Percentiles rank a stretch among this genome's conserved stretches.
Evolutionary conservation across 2,113 vertebrate species (phyloP).

Genomic region (Dicentrarchus labrax): DNA sequence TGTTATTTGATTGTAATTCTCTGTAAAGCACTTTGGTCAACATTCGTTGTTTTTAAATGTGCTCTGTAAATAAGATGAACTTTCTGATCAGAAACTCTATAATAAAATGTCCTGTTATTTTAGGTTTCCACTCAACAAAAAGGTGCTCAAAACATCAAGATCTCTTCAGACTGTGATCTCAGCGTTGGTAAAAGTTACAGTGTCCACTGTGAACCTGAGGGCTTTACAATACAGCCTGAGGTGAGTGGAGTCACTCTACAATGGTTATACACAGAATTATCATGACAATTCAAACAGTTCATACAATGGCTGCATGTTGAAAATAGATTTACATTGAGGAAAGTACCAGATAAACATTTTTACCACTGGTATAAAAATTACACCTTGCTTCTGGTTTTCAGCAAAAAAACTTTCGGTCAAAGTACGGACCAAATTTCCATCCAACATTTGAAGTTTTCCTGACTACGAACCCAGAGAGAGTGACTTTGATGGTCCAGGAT

Average conservation of each 20-base stretch:
- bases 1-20: no score
- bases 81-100: no score
- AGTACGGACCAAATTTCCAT: slow-evolving; percentile 8
- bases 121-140: no score
- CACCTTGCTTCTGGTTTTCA: neutral
- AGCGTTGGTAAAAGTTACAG: neutral
- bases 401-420: fast-evolving
- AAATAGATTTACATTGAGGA: neutral
- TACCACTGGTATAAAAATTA: neutral
- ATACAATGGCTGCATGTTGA: neutral
- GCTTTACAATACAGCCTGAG: slow-evolving; percentile 1
- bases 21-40: no score
- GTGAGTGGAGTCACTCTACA: neutral
- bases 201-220: neutral
- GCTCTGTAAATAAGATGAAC: no score
- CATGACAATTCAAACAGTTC: neutral
- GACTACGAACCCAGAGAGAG: no score
- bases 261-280: neutral
- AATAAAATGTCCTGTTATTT: no score
- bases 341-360: neutral
- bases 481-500: slow-evolving; percentile 1
- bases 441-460: slow-evolving; percentile 27
- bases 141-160: neutral
- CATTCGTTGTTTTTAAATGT: no score
- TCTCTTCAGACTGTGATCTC: slow-evolving; percentile 1